Base-by-base conservation (phyloP, 2,797 vertebrate species). In the Nannoperca australis region DNA sequence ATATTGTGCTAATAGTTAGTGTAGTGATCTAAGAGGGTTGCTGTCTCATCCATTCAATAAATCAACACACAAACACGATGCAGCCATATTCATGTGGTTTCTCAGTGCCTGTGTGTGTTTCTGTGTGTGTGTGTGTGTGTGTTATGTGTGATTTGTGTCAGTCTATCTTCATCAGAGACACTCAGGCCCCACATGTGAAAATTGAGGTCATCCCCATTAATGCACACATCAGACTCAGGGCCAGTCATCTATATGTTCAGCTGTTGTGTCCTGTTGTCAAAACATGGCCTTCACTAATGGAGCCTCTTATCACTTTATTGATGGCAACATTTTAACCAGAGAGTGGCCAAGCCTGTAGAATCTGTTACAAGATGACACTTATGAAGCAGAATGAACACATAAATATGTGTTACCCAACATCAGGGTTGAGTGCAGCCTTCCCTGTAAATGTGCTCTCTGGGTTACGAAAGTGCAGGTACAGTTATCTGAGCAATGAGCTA, bases 231-330 rank as follows among this genome's bases (percentile, higher is more conserved):
- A 15, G 20, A 15, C 34, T 71, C 7, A 22, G 22, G 4, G 27
- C 45, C 69, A 50, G 34, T 12, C 14, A 27, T 56, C 58, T 45
- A 62, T 55, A 72, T 8, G 10, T 59, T 67, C 15, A 71, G 49
- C 65, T 73, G 54, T 78, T 53, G 42, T 54, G 30, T 13, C 53
- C 15, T 18, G 44, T 70, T 76, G 40, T 84, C 73, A 80, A 73
- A 73, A 56, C 75, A 61, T 9, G 3, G 14, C 12, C 32, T 24
- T 73, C 27, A 34, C 66, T 73, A 60, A 61, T 61, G 53, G 34
- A 76, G 50, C 62, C 53, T 76, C 34, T 61, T 56, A 66, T 55
- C 45, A 12, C 12, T 65, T 75, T 36, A 49, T 13, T 27, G 32
- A 55, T 49, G n/a, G 13, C 13, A 30, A 24, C 20, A 34, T 55